Evolutionary conservation across 2,888 invertebrate species (phyloP).

Genomic region (Drosophila anomalipes): DNA sequence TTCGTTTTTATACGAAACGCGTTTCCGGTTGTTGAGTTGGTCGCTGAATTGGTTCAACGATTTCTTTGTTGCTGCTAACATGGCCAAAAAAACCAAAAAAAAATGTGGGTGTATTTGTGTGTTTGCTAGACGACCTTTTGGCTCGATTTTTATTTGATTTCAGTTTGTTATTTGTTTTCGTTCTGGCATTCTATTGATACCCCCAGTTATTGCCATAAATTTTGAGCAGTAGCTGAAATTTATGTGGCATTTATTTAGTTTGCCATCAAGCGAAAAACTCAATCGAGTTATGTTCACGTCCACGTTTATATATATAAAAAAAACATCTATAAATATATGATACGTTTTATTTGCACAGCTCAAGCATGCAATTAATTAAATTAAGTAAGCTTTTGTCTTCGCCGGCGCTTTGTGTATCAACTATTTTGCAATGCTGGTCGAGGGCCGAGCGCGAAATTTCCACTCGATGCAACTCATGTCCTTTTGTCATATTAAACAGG

Average conservation of each 20-base stretch:
- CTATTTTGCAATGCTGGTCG: conserved; percentile 38
- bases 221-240: conserved; percentile 39
- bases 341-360: conserved; percentile 31
- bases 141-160: conserved; percentile 57
- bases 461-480: conserved; percentile 29
- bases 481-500: conserved; percentile 37
- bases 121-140: conserved; percentile 36
- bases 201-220: conserved; percentile 58
- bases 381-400: conserved; percentile 50
- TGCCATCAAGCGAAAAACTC: conserved; percentile 30
- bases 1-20: conserved; percentile 81
- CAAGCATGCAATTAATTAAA: conserved; percentile 55
- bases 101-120: neutral
- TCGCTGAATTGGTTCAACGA: conserved; percentile 82
- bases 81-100: conserved; percentile 11
- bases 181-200: conserved; percentile 33
- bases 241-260: conserved; percentile 64
- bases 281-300: conserved; percentile 9
- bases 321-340: neutral
- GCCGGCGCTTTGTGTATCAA: conserved; percentile 46
- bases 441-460: neutral
- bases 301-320: neutral
- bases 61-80: conserved; percentile 68
- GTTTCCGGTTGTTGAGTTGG: conserved; percentile 82
- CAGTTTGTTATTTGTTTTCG: conserved; percentile 47